Evolutionary conservation across 2,113 vertebrate genomes (phyloP).

Genomic region (Gymnorhina tibicen): DNA sequence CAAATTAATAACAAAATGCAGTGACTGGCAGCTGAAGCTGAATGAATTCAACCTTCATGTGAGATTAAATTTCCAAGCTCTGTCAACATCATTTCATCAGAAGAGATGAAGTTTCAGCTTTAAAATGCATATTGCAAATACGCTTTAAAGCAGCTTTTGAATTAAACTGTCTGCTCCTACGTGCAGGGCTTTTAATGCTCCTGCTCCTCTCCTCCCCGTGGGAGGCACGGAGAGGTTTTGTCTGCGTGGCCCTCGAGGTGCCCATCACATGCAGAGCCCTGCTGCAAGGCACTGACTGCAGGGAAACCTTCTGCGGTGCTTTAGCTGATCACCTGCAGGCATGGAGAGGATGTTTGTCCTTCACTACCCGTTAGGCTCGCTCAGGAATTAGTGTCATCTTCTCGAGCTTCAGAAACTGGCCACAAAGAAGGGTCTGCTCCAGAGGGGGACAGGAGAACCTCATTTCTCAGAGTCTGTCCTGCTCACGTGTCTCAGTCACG

Average conservation of each 20-base stretch:
- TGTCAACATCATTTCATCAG: neutral
- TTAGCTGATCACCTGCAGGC: neutral
- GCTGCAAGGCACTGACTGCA: neutral
- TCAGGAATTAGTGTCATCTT: neutral
- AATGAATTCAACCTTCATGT: neutral
- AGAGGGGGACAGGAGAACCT: neutral
- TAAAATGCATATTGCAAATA: neutral
- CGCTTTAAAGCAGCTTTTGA: neutral
- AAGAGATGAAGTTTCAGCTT: neutral
- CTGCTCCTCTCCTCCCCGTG: neutral
- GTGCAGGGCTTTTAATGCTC: neutral
- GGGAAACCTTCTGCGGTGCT: neutral
- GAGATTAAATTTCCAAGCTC: conserved; percentile 8
- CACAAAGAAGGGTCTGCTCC: neutral
- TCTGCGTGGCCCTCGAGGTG: neutral
- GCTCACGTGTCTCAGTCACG: neutral
- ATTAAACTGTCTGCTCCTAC: neutral
- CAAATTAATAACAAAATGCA: neutral
- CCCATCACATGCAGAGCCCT: neutral
- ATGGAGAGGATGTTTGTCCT: neutral
- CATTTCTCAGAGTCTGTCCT: neutral
- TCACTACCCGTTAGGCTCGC: neutral
- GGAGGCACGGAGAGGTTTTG: neutral
- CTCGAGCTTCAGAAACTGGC: neutral
- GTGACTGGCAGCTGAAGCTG: neutral